Base-by-base conservation (phyloP, 2,797 vertebrate species). In the Squalus acanthias region DNA sequence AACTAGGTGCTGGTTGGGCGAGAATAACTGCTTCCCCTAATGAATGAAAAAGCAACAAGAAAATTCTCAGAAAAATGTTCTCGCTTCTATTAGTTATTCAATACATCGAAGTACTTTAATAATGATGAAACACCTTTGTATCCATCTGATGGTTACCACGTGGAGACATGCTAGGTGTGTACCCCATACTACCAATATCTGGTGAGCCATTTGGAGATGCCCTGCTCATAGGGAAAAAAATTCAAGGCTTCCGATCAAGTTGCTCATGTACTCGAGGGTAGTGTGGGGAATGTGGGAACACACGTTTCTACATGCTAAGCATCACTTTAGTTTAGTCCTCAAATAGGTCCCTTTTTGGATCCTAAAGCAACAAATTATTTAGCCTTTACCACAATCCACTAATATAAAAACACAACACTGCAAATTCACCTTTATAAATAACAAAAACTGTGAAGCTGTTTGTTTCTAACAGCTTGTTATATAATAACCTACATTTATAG, bases 11-110 rank as follows among this genome's bases (percentile, higher is more conserved):
- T 87, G 98, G 98, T 97, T 98, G 98, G 97, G 97, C 96, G 97
- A 98, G 98, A 96, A 98, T 98, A 97, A 98, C 97, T 20, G 97
- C 97, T 97, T 97, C 97, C 97, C 98, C 98, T 98, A 97, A 97
- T 96, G 96, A 96, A 96, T 96, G 97, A 97, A 97, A 96, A 97
- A 74, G 65, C n/a, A 95, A 95, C n/a, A 88, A 85, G 76, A 87
- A 88, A 22, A 96, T 60, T 79, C 57, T 96, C 76, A 82, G 57
- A 96, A 87, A 82, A 96, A 39, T n/a, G 1, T 57, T 65, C 70
- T 9, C 26, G 33, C 2, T 53, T 57, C 76, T 29, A 5, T 67
- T 93, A 93, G 50, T 63, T 91, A 57, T 91, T 95, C 69, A 95
- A 72, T 57, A 53, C 13, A 50, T 15, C 74, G 22, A 95, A 95